phyloP scores from a whole-genome alignment of 2,888 invertebrate genomes.

The Bursaphelenchus okinawaensis region DNA sequence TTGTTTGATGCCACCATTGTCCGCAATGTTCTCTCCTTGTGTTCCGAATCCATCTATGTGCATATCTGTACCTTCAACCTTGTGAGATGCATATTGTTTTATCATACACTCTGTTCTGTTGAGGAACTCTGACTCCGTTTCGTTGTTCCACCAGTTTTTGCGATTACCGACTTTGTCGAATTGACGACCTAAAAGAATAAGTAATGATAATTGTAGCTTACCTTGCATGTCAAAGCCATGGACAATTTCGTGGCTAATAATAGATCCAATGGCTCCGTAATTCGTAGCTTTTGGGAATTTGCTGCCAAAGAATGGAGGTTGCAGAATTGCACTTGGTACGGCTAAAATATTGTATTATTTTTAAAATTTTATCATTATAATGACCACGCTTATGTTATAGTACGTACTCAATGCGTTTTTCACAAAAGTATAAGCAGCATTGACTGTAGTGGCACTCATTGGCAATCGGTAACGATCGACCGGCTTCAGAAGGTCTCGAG shows the following conservation, averaged over 20 bases:
- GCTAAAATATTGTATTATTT: conserved; percentile 61
- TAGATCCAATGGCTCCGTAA: conserved; percentile 9
- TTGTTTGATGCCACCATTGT: conserved; percentile 54
- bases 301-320: conserved; percentile 78
- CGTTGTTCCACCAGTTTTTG: conserved; percentile 94
- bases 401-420: conserved; percentile 55
- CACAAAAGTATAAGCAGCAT: conserved; percentile 60
- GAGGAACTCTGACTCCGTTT: conserved; percentile 81
- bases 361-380: no score
- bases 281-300: conserved; percentile 67
- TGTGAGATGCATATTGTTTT: conserved; percentile 76
- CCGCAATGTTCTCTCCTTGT: conserved; percentile 56
- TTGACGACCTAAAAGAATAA: conserved; percentile 68
- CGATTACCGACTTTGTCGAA: conserved; percentile 91
- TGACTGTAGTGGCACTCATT: conserved; percentile 50
- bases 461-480: conserved; percentile 8
- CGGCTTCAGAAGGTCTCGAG: conserved; percentile 10
- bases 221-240: conserved; percentile 62
- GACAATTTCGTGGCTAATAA: conserved; percentile 19
- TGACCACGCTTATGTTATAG: neutral
- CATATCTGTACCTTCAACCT: conserved; percentile 61
- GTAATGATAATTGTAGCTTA: neutral
- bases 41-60: conserved; percentile 4
- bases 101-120: conserved; percentile 78
- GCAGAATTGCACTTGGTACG: conserved; percentile 88